Evolutionary conservation across 2,797 vertebrate species (phyloP).

Genomic region (Botia almorhae): DNA sequence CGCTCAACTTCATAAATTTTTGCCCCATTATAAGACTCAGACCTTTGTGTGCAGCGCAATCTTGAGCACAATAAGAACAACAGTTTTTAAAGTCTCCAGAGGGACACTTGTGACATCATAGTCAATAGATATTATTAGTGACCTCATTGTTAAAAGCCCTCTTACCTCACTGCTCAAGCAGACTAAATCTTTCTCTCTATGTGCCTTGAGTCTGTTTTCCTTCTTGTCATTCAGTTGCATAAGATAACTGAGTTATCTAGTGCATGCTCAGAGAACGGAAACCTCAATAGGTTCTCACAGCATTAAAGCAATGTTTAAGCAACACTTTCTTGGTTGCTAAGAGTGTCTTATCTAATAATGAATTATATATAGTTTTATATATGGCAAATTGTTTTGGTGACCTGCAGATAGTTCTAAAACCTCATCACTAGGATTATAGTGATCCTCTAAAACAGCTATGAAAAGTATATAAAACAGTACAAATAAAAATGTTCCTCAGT

Average conservation of each 20-base stretch:
- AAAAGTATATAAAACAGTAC: not conserved
- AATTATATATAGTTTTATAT: not conserved
- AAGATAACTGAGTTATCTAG: constrained; percentile 58
- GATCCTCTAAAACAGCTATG: no score
- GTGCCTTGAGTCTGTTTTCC: constrained; percentile 50
- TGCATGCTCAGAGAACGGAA: constrained; percentile 54
- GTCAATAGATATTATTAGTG: constrained; percentile 8
- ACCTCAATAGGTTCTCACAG: constrained; percentile 56
- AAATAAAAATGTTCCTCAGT: not conserved
- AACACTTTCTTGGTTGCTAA: constrained; percentile 16
- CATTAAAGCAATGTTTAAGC: constrained; percentile 30
- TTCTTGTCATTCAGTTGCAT: constrained; percentile 40
- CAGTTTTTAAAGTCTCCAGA: not conserved
- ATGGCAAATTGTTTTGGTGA: not conserved
- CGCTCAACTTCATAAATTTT: not conserved
- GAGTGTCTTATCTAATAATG: not conserved
- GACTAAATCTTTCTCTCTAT: constrained; percentile 37
- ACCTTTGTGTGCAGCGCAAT: not conserved
- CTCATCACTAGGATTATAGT: no score
- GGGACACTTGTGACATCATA: constrained; percentile 2
- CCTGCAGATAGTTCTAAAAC: not conserved
- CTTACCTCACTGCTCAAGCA: constrained; percentile 34
- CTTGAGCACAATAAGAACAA: not conserved
- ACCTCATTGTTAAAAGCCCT: constrained; percentile 34
- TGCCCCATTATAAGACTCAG: constrained; percentile 9